Evolutionary conservation across 2,888 invertebrate genomes (phyloP), one percentile per base, ranked within the genome.

Genomic region (Drosophila anomalipes): DNA sequence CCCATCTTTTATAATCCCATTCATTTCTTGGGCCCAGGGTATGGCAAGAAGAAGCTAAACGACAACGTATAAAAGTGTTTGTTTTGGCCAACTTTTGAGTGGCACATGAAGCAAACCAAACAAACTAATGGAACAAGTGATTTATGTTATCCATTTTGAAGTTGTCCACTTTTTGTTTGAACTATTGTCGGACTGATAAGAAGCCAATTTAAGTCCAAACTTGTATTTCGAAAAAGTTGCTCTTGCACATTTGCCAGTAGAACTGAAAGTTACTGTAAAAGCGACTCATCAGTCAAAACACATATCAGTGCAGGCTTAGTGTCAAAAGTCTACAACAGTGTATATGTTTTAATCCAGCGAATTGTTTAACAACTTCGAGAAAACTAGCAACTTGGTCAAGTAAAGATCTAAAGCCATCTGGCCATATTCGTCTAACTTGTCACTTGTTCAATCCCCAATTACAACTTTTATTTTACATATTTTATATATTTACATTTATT

Each of bases 61-160:
- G 19, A 28, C 12, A 28, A 37, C 63, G 58, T 37, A 54, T 62
- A 33, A 56, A 54, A 62, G 49, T 44, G 69, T 59, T 69, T 65
- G 54, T 47, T 16, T 16, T 37, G 9, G 28, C 61, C 35, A 76
- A 66, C 56, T 65, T 41, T 26, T 28, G 26, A 47, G 47, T 33
- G 44, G 1, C 56, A 57, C 47, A 67, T 62, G 9, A 26, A 35
- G 1, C 41, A 37, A 32, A 14, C 22, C 41, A 26, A 28, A 28
- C 56, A 28, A 22, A 10, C 32, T 56, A 52, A 59, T 47, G 7
- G 22, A 19, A 22, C 39, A 63, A 58, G 39, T 63, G 51, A 69
- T 70, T 75, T 49, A 41, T 49, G 14, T 72, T 57, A 57, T 62
- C 19, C 41, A 9, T 30, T 30, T 63, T 19, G 22, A 28, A 32